Conservation (phyloP, 2,888 invertebrate genomes). For the Erannis defoliaria region DNA sequence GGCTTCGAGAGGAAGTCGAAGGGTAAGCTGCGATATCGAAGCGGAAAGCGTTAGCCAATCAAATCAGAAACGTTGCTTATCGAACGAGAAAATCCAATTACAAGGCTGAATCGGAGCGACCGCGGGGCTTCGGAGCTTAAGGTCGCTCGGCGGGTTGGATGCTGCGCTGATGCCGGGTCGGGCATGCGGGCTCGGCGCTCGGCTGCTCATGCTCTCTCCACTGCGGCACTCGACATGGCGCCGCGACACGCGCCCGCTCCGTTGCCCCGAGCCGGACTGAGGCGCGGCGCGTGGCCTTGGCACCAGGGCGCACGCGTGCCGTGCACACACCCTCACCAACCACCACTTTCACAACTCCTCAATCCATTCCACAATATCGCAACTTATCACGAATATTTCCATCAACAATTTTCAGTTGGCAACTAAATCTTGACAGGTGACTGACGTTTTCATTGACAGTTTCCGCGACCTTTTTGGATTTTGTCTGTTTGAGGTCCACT, state of each 20-base stretch:
- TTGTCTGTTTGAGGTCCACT: slow-evolving; percentile 17
- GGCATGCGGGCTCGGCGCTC: slow-evolving; percentile 67
- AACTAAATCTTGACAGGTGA: slow-evolving; percentile 33
- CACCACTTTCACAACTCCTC: slow-evolving; percentile 59
- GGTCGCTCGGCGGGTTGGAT: slow-evolving; percentile 73
- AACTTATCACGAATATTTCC: slow-evolving; percentile 28
- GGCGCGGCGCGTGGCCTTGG: slow-evolving; percentile 81
- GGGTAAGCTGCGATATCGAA: slow-evolving; percentile 81
- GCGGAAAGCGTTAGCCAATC: slow-evolving; percentile 82
- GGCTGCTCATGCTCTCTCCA: slow-evolving; percentile 44
- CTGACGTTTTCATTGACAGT: slow-evolving; percentile 30
- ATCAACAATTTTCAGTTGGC: slow-evolving; percentile 28
- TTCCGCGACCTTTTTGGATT: slow-evolving; percentile 9
- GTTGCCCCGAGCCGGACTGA: slow-evolving; percentile 81
- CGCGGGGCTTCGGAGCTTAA: slow-evolving; percentile 80
- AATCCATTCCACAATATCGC: slow-evolving; percentile 51
- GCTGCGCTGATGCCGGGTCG: slow-evolving; percentile 65
- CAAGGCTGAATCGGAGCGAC: slow-evolving; percentile 83
- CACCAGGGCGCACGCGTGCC: slow-evolving; percentile 74
- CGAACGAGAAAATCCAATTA: slow-evolving; percentile 85
- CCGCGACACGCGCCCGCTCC: slow-evolving; percentile 70
- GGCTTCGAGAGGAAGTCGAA: slow-evolving; percentile 66
- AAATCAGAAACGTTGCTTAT: slow-evolving; percentile 80
- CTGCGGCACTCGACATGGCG: slow-evolving; percentile 75
- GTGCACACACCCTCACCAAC: slow-evolving; percentile 71